Base-by-base conservation (phyloP, 2,797 vertebrate species). In the Megaceryle alcyon region DNA sequence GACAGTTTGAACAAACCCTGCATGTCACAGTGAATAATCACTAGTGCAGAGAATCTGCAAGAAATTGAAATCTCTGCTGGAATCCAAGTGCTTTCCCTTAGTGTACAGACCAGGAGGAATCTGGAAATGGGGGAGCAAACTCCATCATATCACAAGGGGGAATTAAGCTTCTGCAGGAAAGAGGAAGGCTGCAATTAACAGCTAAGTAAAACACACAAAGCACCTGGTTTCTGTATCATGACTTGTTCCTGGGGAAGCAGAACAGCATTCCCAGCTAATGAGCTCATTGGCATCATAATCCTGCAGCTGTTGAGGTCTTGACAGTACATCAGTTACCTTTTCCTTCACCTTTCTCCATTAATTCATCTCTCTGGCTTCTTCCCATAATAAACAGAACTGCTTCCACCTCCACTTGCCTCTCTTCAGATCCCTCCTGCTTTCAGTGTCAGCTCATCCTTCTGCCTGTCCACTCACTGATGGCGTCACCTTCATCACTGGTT, bases 181-280 rank as follows among this genome's bases (percentile, higher is more conserved):
- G 59, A 66, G 66, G 85, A 70, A 70, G 89, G 66, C 56, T 91
- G 77, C 75, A 69, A 56, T 86, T 90, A 90, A 51, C 85, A 94
- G 80, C 66, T 76, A 86, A 63, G 63, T 37, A 91, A 93, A 91
- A 68, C 49, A 86, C 63, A 88, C 22, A 79, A 59, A 60, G 10
- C 51, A 83, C 73, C 75, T 81, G 80, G 69, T 82, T 90, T 83
- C 69, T 90, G 8, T 79, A 86, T 10, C 46, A 6, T 12, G 48
- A 18, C 56, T 77, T 73, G 73, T 44, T 91, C 46, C 20, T 51
- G 88, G 20, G 20, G 54, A 75, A 77, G 76, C 44, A 68, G 81
- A 94, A 77, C 7, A 2, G 15, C 84, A 92, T 96, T 96, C 86
- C 69, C 69, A 48, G 65, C n/a, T 93, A 95, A 87, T 91, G 87